Percentiles rank a stretch among this genome's conserved stretches.
These are phyloP conservation scores for Lasius platythorax DNA, from an alignment of 2,888 invertebrate species.

Conservation along the genomic window DNA sequence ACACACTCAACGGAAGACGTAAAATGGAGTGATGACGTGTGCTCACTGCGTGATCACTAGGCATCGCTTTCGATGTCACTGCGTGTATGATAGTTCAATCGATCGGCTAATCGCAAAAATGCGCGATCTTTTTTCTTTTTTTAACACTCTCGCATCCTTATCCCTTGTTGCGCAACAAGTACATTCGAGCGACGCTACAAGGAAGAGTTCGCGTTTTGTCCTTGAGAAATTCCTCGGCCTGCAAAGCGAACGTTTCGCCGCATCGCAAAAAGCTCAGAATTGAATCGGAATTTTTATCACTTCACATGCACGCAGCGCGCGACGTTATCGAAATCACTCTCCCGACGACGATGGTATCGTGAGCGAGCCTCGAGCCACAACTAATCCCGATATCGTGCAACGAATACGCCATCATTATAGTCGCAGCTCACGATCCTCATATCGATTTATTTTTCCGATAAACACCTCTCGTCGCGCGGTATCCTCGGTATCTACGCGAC, in stretches of 20 bases:
- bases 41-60: constrained; percentile 63
- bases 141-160: neutral
- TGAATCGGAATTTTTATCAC: constrained; percentile 15
- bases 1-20: constrained; percentile 50
- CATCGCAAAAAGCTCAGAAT: neutral
- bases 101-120: neutral
- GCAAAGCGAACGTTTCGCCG: neutral
- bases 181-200: neutral
- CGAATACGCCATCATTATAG: constrained; percentile 4
- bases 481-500: constrained; percentile 15
- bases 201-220: neutral
- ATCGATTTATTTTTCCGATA: constrained; percentile 21
- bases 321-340: neutral
- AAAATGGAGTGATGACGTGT: constrained; percentile 44
- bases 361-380: neutral
- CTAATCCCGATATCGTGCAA: constrained; percentile 8
- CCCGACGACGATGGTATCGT: neutral
- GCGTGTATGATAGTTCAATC: constrained; percentile 46
- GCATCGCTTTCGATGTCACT: constrained; percentile 69
- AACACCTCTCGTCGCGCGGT: neutral
- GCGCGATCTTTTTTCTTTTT: neutral
- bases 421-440: constrained; percentile 3
- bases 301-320: neutral
- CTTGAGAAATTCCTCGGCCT: neutral
- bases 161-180: neutral